Base-by-base conservation (phyloP, 2,888 invertebrate genomes). In the Tetanocera ferruginea region DNA sequence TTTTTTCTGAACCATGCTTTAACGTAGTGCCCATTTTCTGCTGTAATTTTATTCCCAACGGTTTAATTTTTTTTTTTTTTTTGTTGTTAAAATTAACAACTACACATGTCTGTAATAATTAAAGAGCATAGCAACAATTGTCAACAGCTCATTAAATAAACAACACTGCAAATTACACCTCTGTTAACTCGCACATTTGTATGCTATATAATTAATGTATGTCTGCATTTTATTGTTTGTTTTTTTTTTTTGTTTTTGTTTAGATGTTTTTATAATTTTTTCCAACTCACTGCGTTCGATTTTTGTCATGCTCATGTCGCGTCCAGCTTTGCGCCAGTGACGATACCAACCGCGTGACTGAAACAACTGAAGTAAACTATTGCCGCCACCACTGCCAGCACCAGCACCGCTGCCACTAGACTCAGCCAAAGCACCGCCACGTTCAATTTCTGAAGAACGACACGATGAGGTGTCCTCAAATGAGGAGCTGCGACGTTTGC, bases 221-320 rank as follows among this genome's bases (percentile, higher is more conserved):
- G 19, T 19, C 23, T 19, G 55, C 55, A 55, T 43, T 43, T 43
- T 11, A 43, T 14, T 43, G 43, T 43, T 43, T 1, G 11, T 43
- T 11, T 43, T 43, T 43, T 43, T 43, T 43, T 37, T 37, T 37
- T 43, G 2, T 43, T 43, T n/a, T n/a, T n/a, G n/a, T n/a, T n/a
- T n/a, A n/a, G n/a, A n/a, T n/a, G n/a, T n/a, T n/a, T n/a, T n/a
- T n/a, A n/a, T n/a, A n/a, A n/a, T n/a, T n/a, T 43, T 43, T 43
- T 43, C 14, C 43, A n/a, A 92, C 93, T 94, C 89, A 95, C 95
- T 94, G 91, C 94, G 92, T 90, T 94, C 94, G 77, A 94, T 93
- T 88, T 94, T 94, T 28, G 94, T 94, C 94, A 94, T 94, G 90
- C 94, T 94, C 88, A 93, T 92, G 79, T 87, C 88, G 82, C 94